Evolutionary conservation across 2,113 vertebrate species (phyloP).

Genomic region (Sphaerodactylus townsendi): DNA sequence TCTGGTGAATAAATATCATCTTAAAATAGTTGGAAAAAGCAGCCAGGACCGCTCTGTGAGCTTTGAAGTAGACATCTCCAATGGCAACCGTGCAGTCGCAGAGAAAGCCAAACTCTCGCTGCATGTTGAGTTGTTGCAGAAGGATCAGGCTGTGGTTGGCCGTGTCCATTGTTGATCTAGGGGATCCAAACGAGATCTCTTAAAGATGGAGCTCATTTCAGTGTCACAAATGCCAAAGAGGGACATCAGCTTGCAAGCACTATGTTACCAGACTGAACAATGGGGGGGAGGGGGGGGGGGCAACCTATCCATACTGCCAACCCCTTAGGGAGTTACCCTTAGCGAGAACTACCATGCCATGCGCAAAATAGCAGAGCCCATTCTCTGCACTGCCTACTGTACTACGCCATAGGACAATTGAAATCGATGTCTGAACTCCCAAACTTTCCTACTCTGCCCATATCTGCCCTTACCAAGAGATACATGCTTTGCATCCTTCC

Average conservation of each 20-base stretch:
- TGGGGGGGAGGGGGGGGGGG: too few relatives aligned
- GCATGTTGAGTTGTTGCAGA: slow-evolving; percentile 96
- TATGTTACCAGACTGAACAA: too few relatives aligned
- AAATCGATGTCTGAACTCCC: too few relatives aligned
- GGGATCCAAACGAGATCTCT: not conserved
- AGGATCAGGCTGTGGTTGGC: slow-evolving; percentile 91
- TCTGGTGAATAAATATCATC: slow-evolving; percentile 99
- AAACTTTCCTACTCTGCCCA: too few relatives aligned
- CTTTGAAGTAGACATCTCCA: slow-evolving; percentile 98
- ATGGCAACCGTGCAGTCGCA: slow-evolving; percentile 98
- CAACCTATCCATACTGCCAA: too few relatives aligned
- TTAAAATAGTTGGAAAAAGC: slow-evolving; percentile 99
- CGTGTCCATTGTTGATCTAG: slow-evolving; percentile 83
- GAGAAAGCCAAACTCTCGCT: slow-evolving; percentile 96
- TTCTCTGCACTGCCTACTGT: too few relatives aligned
- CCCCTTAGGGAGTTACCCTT: too few relatives aligned
- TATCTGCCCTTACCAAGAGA: too few relatives aligned
- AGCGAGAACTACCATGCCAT: too few relatives aligned
- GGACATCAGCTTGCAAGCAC: not conserved
- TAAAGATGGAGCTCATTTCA: not conserved
- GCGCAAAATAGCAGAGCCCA: too few relatives aligned
- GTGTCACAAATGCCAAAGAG: not conserved
- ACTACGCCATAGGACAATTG: too few relatives aligned
- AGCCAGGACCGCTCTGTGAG: slow-evolving; percentile 94
- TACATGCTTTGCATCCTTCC: too few relatives aligned